Base-by-base conservation (phyloP, 2,888 invertebrate species). In the Tortricodes alternella region DNA sequence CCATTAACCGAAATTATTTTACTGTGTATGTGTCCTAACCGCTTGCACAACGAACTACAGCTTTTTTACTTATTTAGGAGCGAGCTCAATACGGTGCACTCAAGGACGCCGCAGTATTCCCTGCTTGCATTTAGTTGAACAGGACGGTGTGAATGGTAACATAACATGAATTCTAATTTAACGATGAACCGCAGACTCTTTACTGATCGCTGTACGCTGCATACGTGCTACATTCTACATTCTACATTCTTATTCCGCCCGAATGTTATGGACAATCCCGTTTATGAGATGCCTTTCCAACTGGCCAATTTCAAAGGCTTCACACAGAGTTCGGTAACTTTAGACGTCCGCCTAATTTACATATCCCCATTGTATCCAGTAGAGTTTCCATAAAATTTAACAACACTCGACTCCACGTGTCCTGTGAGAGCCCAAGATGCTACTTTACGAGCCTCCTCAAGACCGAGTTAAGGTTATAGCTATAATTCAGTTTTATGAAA, bases 401-500 rank as follows among this genome's bases (percentile, higher is more conserved):
- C 84, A 84, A 74, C 87, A 79, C 70, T 70, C 74, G 71, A 78
- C 76, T 80, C 79, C 80, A 80, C 77, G 81, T 86, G 85, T 85
- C 86, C 85, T 86, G 76, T 64, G 74, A 78, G 80, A 71, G 74
- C 80, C 79, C 78, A 80, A 84, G 85, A 86, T 83, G 86, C 76
- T 86, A 80, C 81, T 89, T 89, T 88, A 88, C 76, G 87, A 79
- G 80, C 76, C 82, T 85, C 78, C 81, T 81, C 78, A 76, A 85
- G 82, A 82, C 80, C 82, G 75, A 88, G 82, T 87, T 83, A 82
- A 81, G 83, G 85, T 87, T 88, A 89, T 86, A 66, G 74, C 83
- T 80, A 89, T 89, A 88, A 87, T 87, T 89, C 83, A 85, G 83
- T 86, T 87, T 89, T 89, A 89, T 88, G 88, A 83, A 88, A 86